A percentile compares a stretch with the other conserved stretches of the same genome.
Evolutionary conservation across 2,888 invertebrate genomes (phyloP).

Genomic region (Harpagoxenus sublaevis): DNA sequence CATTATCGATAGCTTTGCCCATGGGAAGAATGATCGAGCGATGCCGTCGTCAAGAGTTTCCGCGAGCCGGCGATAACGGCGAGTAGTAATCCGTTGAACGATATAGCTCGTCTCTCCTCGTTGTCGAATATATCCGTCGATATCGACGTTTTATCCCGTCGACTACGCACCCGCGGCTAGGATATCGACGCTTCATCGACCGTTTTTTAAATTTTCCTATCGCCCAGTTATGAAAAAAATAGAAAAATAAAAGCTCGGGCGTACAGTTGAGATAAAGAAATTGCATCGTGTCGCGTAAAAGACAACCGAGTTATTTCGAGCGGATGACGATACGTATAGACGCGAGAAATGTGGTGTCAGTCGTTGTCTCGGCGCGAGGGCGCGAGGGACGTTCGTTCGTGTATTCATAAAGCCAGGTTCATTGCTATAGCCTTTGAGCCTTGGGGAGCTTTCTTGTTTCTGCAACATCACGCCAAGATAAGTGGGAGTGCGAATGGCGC

Average conservation of each 20-base stretch:
- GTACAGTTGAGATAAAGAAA: conserved; percentile 61
- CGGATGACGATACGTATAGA: conserved; percentile 63
- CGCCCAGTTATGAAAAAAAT: conserved; percentile 51
- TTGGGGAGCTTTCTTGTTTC: conserved; percentile 70
- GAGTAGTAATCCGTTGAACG: conserved; percentile 64
- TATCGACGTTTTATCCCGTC: conserved; percentile 20
- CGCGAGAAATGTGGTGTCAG: conserved; percentile 67
- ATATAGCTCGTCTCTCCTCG: conserved; percentile 41
- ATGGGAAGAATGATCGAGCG: conserved; percentile 66
- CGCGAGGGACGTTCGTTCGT: conserved; percentile 63
- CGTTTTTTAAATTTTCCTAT: background rate
- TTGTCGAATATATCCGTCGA: conserved; percentile 37
- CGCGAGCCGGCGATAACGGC: conserved; percentile 57
- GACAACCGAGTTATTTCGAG: conserved; percentile 65
- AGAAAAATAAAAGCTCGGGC: conserved; percentile 41
- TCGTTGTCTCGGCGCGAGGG: conserved; percentile 38
- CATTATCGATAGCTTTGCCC: conserved; percentile 70
- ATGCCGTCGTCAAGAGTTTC: conserved; percentile 54
- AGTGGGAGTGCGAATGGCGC: conserved; percentile 69
- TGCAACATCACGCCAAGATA: conserved; percentile 69
- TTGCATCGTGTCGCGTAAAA: conserved; percentile 62
- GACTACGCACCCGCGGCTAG: background rate
- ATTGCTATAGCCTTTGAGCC: conserved; percentile 74
- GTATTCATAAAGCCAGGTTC: conserved; percentile 76
- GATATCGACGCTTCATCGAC: conserved; percentile 52